Conservation (phyloP, 2,888 invertebrate species). For the Euplexia lucipara region DNA sequence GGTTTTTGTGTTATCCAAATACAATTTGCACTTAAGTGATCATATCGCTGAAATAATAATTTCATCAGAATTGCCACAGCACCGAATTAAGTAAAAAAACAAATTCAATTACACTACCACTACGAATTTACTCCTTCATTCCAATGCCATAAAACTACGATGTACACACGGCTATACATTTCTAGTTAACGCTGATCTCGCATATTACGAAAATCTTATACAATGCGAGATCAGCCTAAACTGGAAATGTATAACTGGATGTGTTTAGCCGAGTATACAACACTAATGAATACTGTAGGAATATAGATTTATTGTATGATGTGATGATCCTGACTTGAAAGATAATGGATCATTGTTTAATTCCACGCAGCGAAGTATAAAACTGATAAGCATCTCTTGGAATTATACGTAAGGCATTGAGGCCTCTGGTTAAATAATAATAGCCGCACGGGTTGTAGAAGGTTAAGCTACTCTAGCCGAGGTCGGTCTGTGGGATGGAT, state of each 20-base stretch:
- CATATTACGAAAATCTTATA: too few relatives aligned
- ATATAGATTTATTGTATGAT: not conserved
- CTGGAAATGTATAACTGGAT: too few relatives aligned
- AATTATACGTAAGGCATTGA: slow-evolving; percentile 4
- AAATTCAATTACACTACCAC: slow-evolving; percentile 18
- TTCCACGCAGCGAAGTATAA: not conserved
- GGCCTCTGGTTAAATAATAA: too few relatives aligned
- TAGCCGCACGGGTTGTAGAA: too few relatives aligned
- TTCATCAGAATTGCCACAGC: slow-evolving; percentile 5
- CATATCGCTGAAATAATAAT: slow-evolving; percentile 19
- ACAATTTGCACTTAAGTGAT: slow-evolving; percentile 19
- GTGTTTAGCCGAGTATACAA: too few relatives aligned
- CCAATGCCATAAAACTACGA: not conserved
- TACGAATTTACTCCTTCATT: not conserved
- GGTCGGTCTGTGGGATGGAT: too few relatives aligned
- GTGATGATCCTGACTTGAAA: not conserved
- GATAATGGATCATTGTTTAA: slow-evolving; percentile 16
- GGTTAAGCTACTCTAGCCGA: too few relatives aligned
- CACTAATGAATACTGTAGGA: not conserved
- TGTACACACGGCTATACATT: too few relatives aligned
- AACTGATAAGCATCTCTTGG: slow-evolving; percentile 5
- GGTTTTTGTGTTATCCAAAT: slow-evolving; percentile 28
- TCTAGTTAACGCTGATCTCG: too few relatives aligned
- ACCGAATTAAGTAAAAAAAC: slow-evolving; percentile 14
- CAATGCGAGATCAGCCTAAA: too few relatives aligned